Evolutionary conservation across 2,888 invertebrate genomes (phyloP), one percentile per base, ranked within the genome.

Genomic region (Papilio protenor): DNA sequence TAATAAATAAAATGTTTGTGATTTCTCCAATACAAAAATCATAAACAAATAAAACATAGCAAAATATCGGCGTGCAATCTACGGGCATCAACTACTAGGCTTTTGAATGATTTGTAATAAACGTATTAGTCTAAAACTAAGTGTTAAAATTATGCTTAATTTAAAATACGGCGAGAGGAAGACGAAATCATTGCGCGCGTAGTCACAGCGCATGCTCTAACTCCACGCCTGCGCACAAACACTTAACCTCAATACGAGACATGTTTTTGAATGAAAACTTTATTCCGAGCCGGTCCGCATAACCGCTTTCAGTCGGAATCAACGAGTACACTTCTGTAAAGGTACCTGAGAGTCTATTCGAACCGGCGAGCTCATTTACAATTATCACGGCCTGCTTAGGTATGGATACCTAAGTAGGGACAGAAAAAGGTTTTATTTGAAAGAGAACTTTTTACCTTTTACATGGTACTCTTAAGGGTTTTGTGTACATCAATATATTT

Each of bases 231-330:
- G 94, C 94, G 94, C 92, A 87, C 83, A 79, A 79, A 82, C 88
- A 91, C 91, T 91, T 93, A 94, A 93, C 94, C 94, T 93, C 92
- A 93, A 93, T 93, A 89, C 88, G 87, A 89, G 90, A 89, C 92
- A 90, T 92, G 92, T 94, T 94, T 91, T 94, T 94, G 93, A 94
- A 94, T 94, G 93, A 94, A 75, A 93, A 92, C 89, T 90, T 90
- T 89, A 89, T 87, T 89, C 86, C 86, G 83, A 78, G 86, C 89
- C 90, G 90, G 91, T 85, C 87, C 85, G 83, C 86, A 84, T 84
- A 82, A 88, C 87, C 87, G 87, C 88, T 91, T 89, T 91, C 90
- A 90, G 87, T 85, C 83, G 85, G 52, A 77, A 70, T 74, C 70
- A 71, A 77, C 73, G 70, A 69, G 77, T 79, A 66, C 79, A 71